These are phyloP conservation scores for Lasius fuliginosus DNA, from an alignment of 2,888 invertebrate species.

Conservation along the genomic window DNA sequence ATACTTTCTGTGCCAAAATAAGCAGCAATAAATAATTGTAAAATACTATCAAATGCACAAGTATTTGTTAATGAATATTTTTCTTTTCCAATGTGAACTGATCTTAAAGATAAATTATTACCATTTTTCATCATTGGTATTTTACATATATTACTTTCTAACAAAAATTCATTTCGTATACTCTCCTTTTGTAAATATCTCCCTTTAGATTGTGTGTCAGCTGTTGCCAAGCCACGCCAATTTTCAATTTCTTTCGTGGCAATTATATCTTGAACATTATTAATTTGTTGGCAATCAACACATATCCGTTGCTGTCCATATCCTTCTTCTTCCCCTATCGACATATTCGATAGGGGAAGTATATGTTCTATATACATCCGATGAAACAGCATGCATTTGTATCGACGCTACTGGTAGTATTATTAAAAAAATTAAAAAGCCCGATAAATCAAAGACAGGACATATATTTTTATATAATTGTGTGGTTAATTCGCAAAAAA, in stretches of 20 bases:
- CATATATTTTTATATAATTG: conserved; percentile 23
- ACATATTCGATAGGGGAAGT: no score
- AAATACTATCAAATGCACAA: conserved; percentile 19
- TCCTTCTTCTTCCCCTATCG: background rate
- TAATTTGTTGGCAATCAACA: background rate
- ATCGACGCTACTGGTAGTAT: conserved; percentile 28
- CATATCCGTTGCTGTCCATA: conserved; percentile 4
- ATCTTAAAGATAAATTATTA: background rate
- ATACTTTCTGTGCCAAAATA: background rate
- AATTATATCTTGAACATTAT: background rate
- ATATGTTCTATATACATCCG: background rate
- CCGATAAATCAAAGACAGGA: background rate
- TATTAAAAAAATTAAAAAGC: background rate
- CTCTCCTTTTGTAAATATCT: background rate
- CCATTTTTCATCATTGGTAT: conserved; percentile 8
- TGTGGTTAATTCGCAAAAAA: conserved; percentile 4
- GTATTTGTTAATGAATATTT: conserved; percentile 15
- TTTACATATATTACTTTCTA: conserved; percentile 5
- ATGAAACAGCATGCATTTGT: background rate
- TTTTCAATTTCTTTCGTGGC: background rate
- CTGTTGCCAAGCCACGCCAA: background rate
- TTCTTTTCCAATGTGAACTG: background rate
- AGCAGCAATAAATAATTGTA: conserved; percentile 20
- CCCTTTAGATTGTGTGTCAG: background rate
- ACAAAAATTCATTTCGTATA: conserved; percentile 10